phyloP scores from a whole-genome alignment of 1,140 invertebrate genomes.

The Lithobius niger region DNA sequence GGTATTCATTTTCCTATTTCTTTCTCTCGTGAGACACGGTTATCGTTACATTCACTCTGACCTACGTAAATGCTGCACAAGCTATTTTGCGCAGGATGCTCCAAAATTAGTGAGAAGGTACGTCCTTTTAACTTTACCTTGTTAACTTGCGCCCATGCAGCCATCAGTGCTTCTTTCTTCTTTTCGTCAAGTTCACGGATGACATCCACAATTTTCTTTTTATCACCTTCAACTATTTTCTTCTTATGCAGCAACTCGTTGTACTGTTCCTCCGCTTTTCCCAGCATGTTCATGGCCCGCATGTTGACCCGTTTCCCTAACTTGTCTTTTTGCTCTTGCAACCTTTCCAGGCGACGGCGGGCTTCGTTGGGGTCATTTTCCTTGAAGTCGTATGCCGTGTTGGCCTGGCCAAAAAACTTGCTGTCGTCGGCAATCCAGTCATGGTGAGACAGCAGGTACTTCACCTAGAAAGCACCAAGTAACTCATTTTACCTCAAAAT shows the following conservation, averaged over 20 bases:
- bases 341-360: conserved; percentile 41
- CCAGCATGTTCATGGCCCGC: conserved; percentile 69
- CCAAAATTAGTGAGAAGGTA: too few species aligned
- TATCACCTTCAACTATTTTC: conserved; percentile 71
- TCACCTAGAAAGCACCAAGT: too few species aligned
- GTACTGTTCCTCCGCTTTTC: conserved; percentile 74
- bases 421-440: conserved; percentile 68
- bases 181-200: conserved; percentile 80
- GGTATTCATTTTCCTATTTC: too few species aligned
- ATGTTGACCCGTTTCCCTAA: conserved; percentile 67
- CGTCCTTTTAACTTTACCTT: too few species aligned
- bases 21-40: too few species aligned
- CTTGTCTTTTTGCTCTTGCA: conserved; percentile 53
- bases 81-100: too few species aligned
- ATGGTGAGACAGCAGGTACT: conserved; percentile 40
- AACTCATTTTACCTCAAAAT: too few species aligned
- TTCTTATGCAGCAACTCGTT: conserved; percentile 66
- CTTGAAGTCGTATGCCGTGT: conserved; percentile 42
- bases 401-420: conserved; percentile 58
- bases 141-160: conserved; percentile 60
- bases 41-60: too few species aligned
- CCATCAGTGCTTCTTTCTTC: conserved; percentile 62
- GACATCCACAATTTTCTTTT: conserved; percentile 61
- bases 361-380: conserved; percentile 43
- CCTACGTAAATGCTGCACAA: too few species aligned